phyloP scores from a whole-genome alignment of 1,140 invertebrate species.

The Apis cerana region DNA sequence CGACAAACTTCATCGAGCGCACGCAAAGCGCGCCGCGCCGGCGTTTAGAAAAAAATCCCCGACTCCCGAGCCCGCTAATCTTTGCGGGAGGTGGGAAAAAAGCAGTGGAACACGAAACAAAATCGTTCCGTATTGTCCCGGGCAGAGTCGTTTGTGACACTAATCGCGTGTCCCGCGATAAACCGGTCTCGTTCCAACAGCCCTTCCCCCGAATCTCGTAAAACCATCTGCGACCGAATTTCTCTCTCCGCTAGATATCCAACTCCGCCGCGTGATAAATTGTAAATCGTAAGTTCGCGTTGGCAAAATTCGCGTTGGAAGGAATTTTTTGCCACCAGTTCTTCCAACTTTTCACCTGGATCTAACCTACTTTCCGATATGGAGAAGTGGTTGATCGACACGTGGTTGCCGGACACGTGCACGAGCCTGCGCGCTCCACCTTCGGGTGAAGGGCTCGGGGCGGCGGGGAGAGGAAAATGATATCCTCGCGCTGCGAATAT shows the following conservation, averaged over 20 bases:
- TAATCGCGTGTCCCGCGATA: background rate
- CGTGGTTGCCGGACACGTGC: conserved; percentile 69
- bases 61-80: background rate
- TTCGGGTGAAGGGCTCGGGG: conserved; percentile 72
- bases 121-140: background rate
- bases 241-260: background rate
- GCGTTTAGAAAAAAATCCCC: background rate
- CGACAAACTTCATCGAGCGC: conserved; percentile 32
- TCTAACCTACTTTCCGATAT: conserved; percentile 22
- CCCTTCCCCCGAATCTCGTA: conserved; percentile 8
- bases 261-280: conserved; percentile 29
- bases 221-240: conserved; percentile 13
- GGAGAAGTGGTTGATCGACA: conserved; percentile 31
- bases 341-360: background rate
- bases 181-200: background rate
- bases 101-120: background rate
- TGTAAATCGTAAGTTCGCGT: conserved; percentile 33
- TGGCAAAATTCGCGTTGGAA: conserved; percentile 30
- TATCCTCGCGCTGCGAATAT: conserved; percentile 24
- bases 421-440: conserved; percentile 56
- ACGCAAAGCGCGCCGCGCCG: background rate
- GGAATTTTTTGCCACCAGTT: conserved; percentile 37
- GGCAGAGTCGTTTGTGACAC: background rate
- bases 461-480: conserved; percentile 42
- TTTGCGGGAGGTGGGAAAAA: background rate